phyloP scores from a whole-genome alignment of 2,113 vertebrate genomes.

The Xyrauchen texanus region DNA sequence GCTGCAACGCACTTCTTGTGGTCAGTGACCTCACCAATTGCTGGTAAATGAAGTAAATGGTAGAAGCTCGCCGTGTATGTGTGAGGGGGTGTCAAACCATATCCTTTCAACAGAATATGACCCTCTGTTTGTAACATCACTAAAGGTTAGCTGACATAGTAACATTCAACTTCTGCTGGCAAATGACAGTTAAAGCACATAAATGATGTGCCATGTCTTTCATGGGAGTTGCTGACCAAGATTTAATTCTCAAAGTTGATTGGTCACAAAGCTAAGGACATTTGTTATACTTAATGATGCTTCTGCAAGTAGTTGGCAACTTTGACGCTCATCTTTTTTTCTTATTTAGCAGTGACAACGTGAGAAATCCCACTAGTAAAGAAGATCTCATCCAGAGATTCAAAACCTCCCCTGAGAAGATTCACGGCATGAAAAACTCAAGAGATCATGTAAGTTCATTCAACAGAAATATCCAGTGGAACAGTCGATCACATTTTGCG shows the following conservation, averaged over 20 bases:
- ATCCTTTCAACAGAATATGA: conserved; percentile 23
- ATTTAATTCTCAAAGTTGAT: neutral
- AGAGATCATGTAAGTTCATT: conserved; percentile 47
- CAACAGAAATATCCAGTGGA: neutral
- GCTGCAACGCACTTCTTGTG: neutral
- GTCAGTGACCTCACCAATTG: conserved; percentile 9
- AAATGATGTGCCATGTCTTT: too few species aligned
- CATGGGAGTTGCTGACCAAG: neutral
- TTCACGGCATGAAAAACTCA: conserved; percentile 64
- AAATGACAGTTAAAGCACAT: neutral
- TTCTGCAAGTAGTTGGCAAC: neutral
- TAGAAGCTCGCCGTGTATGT: neutral
- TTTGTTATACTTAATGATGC: neutral
- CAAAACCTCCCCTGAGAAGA: conserved; percentile 59
- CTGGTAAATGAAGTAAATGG: conserved; percentile 33
- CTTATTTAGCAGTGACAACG: conserved; percentile 73
- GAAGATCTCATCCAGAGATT: conserved; percentile 77
- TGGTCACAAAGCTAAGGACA: neutral
- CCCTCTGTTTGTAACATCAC: neutral
- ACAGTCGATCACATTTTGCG: too few species aligned
- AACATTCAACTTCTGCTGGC: neutral
- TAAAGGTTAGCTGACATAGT: neutral
- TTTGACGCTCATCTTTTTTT: neutral
- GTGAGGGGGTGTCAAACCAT: conserved; percentile 33
- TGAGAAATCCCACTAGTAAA: conserved; percentile 69